phyloP scores from a whole-genome alignment of 2,797 vertebrate genomes.

The Lacerta viridis region DNA sequence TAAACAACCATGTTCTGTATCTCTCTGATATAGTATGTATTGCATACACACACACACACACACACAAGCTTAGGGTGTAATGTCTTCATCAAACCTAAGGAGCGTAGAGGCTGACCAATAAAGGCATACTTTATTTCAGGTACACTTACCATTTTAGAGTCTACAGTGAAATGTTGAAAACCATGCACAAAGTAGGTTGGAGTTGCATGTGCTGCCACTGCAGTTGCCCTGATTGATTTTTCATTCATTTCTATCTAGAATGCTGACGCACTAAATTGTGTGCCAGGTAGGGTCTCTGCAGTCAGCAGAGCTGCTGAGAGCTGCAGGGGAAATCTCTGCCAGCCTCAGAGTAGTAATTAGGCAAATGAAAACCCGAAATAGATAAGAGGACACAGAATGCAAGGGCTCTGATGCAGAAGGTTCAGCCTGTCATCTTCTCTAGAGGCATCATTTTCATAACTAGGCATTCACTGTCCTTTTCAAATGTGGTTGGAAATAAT shows the following conservation, averaged over 20 bases:
- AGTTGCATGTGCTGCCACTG: conserved; percentile 76
- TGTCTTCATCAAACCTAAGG: conserved; percentile 29
- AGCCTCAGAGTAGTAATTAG: conserved; percentile 82
- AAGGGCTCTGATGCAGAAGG: conserved; percentile 30
- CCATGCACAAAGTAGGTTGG: conserved; percentile 75
- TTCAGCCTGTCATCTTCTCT: conserved; percentile 27
- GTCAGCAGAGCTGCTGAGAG: conserved; percentile 86
- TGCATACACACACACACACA: conserved; percentile 22
- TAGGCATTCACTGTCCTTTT: conserved; percentile 26
- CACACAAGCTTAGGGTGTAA: conserved; percentile 19
- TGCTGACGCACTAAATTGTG: conserved; percentile 86
- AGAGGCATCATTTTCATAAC: conserved; percentile 8
- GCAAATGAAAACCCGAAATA: conserved; percentile 76
- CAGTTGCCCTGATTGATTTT: conserved; percentile 87
- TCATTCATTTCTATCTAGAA: conserved; percentile 87
- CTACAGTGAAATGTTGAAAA: conserved; percentile 69
- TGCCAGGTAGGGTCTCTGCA: conserved; percentile 90
- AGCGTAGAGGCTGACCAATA: conserved; percentile 54
- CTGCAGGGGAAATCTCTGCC: conserved; percentile 84
- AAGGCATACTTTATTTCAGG: conserved; percentile 54
- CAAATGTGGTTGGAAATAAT: conserved; percentile 12
- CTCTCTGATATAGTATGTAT: conserved; percentile 11
- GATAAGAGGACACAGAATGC: conserved; percentile 68
- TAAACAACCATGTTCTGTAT: conserved; percentile 19
- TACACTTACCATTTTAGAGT: conserved; percentile 81